A percentile compares a stretch with the other conserved stretches of the same genome.
phyloP scores from a whole-genome alignment of 2,113 vertebrate species.

The Alosa alosa region DNA sequence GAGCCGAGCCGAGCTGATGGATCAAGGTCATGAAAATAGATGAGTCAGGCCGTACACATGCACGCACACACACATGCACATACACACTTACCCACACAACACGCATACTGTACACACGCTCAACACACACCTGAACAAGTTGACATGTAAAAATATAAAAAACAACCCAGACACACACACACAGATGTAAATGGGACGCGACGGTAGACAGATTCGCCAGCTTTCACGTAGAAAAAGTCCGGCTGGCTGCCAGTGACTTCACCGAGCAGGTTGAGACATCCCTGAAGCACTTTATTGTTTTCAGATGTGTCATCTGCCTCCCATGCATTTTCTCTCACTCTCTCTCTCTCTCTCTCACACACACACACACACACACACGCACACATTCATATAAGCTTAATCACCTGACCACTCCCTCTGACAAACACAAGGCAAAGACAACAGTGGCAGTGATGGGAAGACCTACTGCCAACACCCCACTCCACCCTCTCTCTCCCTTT shows the following conservation, averaged over 20 bases:
- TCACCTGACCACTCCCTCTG: neutral
- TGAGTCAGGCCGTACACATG: neutral
- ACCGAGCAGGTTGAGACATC: constrained; percentile 4
- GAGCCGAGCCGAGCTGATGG: neutral
- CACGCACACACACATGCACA: neutral
- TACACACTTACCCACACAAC: neutral
- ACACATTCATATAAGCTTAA: neutral
- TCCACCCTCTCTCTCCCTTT: no score
- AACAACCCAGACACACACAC: no score
- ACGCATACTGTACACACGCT: neutral
- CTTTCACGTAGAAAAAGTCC: neutral
- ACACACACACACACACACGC: neutral
- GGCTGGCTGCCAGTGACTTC: neutral
- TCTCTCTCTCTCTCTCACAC: neutral
- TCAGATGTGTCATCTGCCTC: neutral
- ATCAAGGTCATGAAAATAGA: constrained; percentile 10
- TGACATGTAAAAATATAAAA: no score
- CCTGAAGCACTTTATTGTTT: neutral
- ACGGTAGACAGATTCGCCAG: neutral
- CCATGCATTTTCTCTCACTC: neutral
- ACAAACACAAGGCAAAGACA: neutral
- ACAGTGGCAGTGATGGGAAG: neutral
- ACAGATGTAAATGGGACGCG: neutral
- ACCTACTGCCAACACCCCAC: neutral
- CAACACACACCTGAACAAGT: no score